phyloP scores from a whole-genome alignment of 2,888 invertebrate genomes.

The Anarsia innoxiella region DNA sequence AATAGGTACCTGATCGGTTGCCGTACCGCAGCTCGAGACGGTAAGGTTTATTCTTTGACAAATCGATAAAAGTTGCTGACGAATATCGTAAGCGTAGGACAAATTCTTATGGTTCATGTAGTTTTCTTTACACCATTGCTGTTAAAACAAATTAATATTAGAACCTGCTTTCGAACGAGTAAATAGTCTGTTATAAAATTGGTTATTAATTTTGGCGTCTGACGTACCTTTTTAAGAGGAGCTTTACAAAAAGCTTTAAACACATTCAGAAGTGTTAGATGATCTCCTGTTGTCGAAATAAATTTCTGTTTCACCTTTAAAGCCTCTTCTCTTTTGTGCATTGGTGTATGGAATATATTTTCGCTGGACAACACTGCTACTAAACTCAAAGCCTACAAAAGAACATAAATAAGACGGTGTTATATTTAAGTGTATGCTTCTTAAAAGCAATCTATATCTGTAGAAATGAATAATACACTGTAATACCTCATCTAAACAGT shows the following conservation, averaged over 20 bases:
- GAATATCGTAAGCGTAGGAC: conserved; percentile 85
- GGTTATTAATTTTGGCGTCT: too few relatives aligned
- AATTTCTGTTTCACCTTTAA: conserved; percentile 85
- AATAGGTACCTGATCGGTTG: conserved; percentile 77
- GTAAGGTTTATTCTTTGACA: conserved; percentile 78
- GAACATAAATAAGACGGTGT: conserved; percentile 2
- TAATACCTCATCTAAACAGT: conserved; percentile 82
- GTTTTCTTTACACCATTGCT: conserved; percentile 93
- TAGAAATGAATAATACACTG: background rate
- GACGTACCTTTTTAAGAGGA: conserved; percentile 78
- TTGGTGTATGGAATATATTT: conserved; percentile 84
- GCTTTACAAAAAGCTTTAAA: conserved; percentile 85
- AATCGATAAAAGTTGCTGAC: conserved; percentile 85
- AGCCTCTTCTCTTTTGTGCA: conserved; percentile 85
- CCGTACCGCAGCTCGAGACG: conserved; percentile 78
- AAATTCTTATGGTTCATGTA: conserved; percentile 89
- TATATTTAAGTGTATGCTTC: background rate
- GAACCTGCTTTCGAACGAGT: too few relatives aligned
- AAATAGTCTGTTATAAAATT: too few relatives aligned
- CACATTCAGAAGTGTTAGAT: conserved; percentile 92
- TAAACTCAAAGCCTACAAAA: conserved; percentile 82
- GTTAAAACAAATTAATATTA: too few relatives aligned
- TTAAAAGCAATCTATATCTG: background rate
- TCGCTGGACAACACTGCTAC: conserved; percentile 93
- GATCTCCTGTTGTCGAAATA: conserved; percentile 90